Evolutionary conservation across 2,888 invertebrate genomes (phyloP), one percentile per base, ranked within the genome.

Genomic region (Idaea aversata): DNA sequence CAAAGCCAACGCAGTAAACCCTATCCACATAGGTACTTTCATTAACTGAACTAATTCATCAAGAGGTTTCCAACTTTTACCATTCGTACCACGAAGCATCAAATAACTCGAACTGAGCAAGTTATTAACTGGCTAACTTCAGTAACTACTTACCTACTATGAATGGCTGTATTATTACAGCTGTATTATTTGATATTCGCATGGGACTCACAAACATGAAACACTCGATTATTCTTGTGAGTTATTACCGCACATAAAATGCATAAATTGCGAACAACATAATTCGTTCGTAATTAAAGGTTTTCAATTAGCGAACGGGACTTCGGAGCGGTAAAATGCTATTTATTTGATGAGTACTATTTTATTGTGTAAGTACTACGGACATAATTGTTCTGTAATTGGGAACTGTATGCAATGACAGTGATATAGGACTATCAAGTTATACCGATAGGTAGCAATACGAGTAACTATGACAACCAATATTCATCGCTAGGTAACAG

Each of bases 271-370:
- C 70, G 70, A 74, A 71, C 74, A 67, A 73, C 72, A 71, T 77
- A 72, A 81, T 74, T 81, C 73, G 70, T 69, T 70, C 64, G 79
- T 75, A 82, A 81, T 81, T 79, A 80, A 78, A 79, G 74, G 74
- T 71, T 75, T 81, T 77, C 75, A 79, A 77, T 81, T 80, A 78
- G 65, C 66, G 67, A 64, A 64, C 63, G 62, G 58, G 58, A 10
- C 47, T 47, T 13, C 66, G 58, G 67, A 73, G 68, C 72, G 74
- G 73, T 75, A 70, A 64, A 63, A 71, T 68, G 73, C 67, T 68
- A 73, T 75, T 73, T 72, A 72, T 70, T 72, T 72, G 71, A 68
- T 65, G 73, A 69, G 69, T 47, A 13, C 47, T 47, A 47, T 47
- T 47, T 47, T 47, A 47, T n/a, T 47, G 47, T 10, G 47, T 7